Percentiles rank a stretch among this genome's conserved stretches.
Evolutionary conservation across 37 sponge, comb jelly and placozoan species (phyloP).

Genomic region (Oopsacas minuta): DNA sequence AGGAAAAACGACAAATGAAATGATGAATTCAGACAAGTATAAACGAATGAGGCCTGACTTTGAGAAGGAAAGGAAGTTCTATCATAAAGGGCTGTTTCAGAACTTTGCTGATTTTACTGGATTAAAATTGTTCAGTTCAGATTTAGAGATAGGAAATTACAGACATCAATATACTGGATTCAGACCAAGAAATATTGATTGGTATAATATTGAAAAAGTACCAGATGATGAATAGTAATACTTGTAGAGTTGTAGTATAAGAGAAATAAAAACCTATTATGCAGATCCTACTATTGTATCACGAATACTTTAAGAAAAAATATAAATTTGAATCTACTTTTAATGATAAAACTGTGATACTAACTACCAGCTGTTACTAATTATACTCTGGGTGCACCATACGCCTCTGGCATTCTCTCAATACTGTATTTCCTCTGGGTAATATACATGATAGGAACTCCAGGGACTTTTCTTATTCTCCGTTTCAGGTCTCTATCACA

Average conservation of each 20-base stretch:
- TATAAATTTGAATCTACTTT: no score
- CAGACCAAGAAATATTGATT: background rate
- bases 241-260: background rate
- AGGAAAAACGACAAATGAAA: background rate
- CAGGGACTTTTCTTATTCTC: conserved; percentile 86
- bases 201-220: background rate
- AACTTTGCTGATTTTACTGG: background rate
- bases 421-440: conserved; percentile 75
- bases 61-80: background rate
- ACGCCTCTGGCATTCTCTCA: conserved; percentile 94
- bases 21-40: background rate
- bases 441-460: conserved; percentile 98
- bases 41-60: background rate
- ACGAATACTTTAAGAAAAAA: no score
- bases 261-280: background rate
- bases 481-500: conserved; percentile 94
- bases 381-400: conserved; percentile 39
- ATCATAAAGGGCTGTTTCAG: conserved; percentile 7
- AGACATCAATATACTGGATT: background rate
- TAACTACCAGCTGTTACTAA: background rate
- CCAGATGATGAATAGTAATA: background rate
- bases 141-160: background rate
- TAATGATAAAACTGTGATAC: no score
- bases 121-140: background rate
- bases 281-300: no score